Base-by-base conservation (phyloP, 2,113 vertebrate species). In the Drymodes brunneopygia region DNA sequence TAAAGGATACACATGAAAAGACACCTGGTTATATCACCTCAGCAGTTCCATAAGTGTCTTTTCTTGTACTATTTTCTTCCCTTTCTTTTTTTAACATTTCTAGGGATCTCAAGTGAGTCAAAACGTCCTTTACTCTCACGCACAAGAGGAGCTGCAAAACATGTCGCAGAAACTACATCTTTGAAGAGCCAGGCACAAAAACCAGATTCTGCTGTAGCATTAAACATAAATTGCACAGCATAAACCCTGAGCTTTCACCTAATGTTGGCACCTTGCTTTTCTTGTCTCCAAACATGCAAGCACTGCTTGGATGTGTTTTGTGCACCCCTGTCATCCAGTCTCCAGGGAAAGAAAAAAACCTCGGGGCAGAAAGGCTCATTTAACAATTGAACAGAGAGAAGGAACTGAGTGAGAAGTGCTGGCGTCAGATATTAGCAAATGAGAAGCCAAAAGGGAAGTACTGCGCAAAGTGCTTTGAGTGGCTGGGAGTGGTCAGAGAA, bases 221-320 rank as follows among this genome's bases (percentile, higher is more conserved):
- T 92, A 88, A 94, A 93, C 75, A 92, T 74, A 95, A 96, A 95
- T 94, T 93, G 94, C 69, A 71, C 87, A 96, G 94, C 91, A 92
- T 29, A 96, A 82, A 69, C 65, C 60, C 73, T 70, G 61, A 95
- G 81, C 66, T 91, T 96, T 95, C 72, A 83, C 81, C 82, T 53
- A 84, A 81, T 96, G 72, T 86, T 96, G 90, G 95, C 92, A 97
- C 81, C 92, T 96, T 86, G 73, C 88, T 97, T 96, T 96, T 94
- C 95, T 96, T 96, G 81, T 94, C 77, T 96, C 82, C 31, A 54
- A 94, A 97, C 81, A 91, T 42, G 87, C 94, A 97, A 96, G 92
- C 93, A 96, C 80, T 3, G 21, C 61, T 45, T 81, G 77, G 70
- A 89, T 35, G 35, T n/a, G 11, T 64, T 77, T 69, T 62, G 42